phyloP scores from a whole-genome alignment of 2,113 vertebrate genomes.

The Podocnemis expansa region DNA sequence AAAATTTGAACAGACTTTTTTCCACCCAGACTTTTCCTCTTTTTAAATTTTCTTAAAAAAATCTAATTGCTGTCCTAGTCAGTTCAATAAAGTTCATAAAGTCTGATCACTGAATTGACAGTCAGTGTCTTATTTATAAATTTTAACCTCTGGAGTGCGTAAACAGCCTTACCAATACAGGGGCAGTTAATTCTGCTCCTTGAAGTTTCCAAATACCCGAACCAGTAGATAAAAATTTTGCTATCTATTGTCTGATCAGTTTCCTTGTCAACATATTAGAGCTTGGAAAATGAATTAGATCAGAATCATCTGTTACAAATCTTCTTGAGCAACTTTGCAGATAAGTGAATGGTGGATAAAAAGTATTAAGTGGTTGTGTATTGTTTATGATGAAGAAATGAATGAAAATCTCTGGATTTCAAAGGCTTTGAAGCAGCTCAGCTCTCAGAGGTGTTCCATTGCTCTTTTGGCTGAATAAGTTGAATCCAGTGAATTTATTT shows the following conservation, averaged over 20 bases:
- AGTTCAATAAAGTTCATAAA: background rate
- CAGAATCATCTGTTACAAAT: slow-evolving; percentile 63
- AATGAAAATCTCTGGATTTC: slow-evolving; percentile 61
- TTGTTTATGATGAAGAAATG: slow-evolving; percentile 69
- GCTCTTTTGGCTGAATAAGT: slow-evolving; percentile 64
- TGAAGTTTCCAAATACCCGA: slow-evolving; percentile 13
- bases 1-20: background rate
- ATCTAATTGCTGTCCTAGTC: background rate
- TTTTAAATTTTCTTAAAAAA: background rate
- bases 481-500: slow-evolving; percentile 61
- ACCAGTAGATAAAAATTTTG: background rate
- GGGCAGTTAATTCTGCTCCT: background rate
- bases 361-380: slow-evolving; percentile 53
- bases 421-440: slow-evolving; percentile 60
- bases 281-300: background rate
- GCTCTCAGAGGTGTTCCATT: slow-evolving; percentile 60
- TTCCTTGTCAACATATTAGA: slow-evolving; percentile 36
- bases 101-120: background rate
- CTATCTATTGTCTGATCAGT: background rate
- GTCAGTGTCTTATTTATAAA: background rate
- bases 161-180: background rate
- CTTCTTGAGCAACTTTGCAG: slow-evolving; percentile 60
- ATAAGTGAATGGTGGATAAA: slow-evolving; percentile 58
- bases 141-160: fast-evolving
- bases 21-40: background rate